Conservation (phyloP, 2,888 invertebrate genomes). For the Folsomia manolachei region DNA sequence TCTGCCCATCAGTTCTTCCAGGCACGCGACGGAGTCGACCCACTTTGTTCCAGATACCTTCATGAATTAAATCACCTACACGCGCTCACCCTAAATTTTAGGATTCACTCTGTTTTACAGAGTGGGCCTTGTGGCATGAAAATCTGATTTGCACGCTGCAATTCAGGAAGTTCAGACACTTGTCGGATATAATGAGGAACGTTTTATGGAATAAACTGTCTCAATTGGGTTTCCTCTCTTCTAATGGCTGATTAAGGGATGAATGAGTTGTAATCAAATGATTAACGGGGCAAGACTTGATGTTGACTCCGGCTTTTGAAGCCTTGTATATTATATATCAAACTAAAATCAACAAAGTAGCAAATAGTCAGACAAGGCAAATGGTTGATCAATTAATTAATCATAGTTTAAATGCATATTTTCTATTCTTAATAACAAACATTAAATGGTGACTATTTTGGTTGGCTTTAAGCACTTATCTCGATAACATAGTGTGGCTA, state of each 20-base stretch:
- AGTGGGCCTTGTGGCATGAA: background rate
- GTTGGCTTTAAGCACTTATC: too few species aligned
- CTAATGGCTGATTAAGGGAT: background rate
- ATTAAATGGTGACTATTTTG: too few species aligned
- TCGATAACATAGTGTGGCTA: too few species aligned
- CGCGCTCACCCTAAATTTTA: slow-evolving; percentile 16
- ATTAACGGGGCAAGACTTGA: background rate
- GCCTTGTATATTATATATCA: background rate
- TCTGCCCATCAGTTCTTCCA: background rate
- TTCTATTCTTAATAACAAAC: too few species aligned
- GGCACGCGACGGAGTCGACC: slow-evolving; percentile 14
- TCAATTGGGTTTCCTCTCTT: too few species aligned
- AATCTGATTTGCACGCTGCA: background rate
- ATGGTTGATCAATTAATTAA: too few species aligned
- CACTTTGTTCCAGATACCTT: slow-evolving; percentile 13
- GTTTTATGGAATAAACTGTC: too few species aligned
- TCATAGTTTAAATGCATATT: too few species aligned
- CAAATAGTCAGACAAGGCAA: background rate
- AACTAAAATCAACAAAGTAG: slow-evolving; percentile 11
- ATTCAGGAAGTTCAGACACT: too few species aligned
- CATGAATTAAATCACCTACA: slow-evolving; percentile 22
- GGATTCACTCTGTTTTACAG: background rate
- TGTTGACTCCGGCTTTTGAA: background rate
- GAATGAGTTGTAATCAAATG: background rate
- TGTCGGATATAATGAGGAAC: background rate